Conservation (phyloP, 2,888 invertebrate genomes). For the Stegana nigrithorax region DNA sequence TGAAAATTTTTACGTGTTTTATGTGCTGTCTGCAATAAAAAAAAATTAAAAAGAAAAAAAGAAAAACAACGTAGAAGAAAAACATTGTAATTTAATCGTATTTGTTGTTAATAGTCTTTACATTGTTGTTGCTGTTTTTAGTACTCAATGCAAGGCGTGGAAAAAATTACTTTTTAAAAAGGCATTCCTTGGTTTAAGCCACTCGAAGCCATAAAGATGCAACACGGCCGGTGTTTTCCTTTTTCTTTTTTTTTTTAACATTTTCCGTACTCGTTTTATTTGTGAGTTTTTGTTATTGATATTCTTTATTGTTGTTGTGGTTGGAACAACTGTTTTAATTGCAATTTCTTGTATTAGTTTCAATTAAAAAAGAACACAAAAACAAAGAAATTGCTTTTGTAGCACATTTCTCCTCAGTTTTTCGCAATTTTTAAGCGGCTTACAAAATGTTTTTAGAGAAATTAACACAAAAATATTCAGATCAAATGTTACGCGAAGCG, state of each 20-base stretch:
- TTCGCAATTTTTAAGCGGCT: too few species aligned
- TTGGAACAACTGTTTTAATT: too few species aligned
- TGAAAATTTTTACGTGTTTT: background rate
- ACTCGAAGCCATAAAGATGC: constrained; percentile 8
- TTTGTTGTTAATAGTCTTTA: background rate
- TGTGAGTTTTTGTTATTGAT: background rate
- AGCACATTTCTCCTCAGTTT: too few species aligned
- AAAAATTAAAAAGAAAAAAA: background rate
- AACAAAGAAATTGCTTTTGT: too few species aligned
- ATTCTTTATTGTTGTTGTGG: constrained; percentile 3
- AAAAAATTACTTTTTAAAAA: constrained; percentile 8
- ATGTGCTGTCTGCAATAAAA: background rate
- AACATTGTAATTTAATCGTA: constrained; percentile 3
- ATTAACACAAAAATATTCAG: too few species aligned
- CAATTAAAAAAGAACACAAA: background rate
- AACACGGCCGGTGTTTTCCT: background rate
- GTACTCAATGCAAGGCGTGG: constrained; percentile 8
- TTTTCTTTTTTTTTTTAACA: background rate
- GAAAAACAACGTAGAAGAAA: too few species aligned
- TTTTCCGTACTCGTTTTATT: background rate
- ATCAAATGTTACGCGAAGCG: too few species aligned
- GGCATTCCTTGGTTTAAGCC: too few species aligned
- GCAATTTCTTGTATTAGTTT: background rate
- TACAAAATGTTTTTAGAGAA: too few species aligned
- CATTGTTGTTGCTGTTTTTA: background rate